These are phyloP conservation scores for Caenorhabditis japonica DNA, from an alignment of 2,888 invertebrate species.

Conservation along the genomic window DNA sequence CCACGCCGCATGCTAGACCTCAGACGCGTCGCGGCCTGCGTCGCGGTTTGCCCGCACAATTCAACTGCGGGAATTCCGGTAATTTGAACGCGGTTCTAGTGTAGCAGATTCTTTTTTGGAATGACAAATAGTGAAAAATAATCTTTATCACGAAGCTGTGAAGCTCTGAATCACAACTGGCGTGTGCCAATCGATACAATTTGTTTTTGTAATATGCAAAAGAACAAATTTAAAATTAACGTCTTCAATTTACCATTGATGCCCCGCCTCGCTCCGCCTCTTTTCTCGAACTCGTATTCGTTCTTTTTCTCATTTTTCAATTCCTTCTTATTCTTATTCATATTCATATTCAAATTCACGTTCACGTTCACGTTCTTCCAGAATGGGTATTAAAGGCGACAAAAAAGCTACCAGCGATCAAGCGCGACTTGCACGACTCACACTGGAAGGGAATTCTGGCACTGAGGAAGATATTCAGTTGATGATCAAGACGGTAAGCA, in stretches of 20 bases:
- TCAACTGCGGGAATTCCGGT: conserved; percentile 46
- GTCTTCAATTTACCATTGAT: background rate
- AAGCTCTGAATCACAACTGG: background rate
- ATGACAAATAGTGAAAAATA: background rate
- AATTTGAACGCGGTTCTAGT: conserved; percentile 42
- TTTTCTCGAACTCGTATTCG: background rate
- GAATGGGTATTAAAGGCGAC: conserved; percentile 66
- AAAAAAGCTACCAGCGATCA: conserved; percentile 64
- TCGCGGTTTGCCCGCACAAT: conserved; percentile 28
- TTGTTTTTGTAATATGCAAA: no score
- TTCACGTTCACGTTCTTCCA: conserved; percentile 21
- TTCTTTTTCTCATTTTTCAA: background rate
- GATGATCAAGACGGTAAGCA: conserved; percentile 64
- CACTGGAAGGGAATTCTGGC: conserved; percentile 57
- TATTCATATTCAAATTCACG: background rate
- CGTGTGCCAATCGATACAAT: no score
- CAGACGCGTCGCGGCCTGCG: conserved; percentile 15
- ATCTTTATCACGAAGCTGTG: background rate
- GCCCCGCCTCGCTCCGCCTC: conserved; percentile 2
- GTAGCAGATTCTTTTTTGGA: conserved; percentile 8
- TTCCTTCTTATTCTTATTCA: conserved; percentile 1
- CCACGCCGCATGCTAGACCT: background rate
- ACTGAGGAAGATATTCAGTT: conserved; percentile 63
- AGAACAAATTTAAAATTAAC: background rate
- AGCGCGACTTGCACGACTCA: conserved; percentile 61